A percentile compares a stretch with the other conserved stretches of the same genome.
Conservation (phyloP, 2,113 vertebrate species). For the Centrocercus urophasianus region DNA sequence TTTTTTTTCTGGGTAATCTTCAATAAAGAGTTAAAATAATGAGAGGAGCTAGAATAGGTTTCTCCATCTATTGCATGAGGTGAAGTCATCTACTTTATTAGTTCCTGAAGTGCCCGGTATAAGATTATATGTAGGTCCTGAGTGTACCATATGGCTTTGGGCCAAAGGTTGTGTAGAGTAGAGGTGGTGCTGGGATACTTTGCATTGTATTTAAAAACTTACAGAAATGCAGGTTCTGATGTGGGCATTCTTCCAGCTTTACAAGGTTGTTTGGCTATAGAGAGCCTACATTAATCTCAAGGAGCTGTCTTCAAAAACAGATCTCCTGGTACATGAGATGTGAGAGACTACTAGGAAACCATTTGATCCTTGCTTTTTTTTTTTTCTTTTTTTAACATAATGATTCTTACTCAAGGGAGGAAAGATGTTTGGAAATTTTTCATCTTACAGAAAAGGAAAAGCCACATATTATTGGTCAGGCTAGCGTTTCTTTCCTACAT, state of each 20-base stretch:
- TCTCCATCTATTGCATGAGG: constrained; percentile 66
- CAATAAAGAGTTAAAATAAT: constrained; percentile 27
- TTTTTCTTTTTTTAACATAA: not conserved
- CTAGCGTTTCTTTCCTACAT: constrained; percentile 21
- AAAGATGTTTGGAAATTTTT: not conserved
- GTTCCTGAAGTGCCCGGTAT: constrained; percentile 1
- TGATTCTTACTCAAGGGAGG: not conserved
- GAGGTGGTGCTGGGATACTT: constrained; percentile 50
- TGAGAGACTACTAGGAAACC: constrained; percentile 13
- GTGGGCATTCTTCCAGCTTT: constrained; percentile 10
- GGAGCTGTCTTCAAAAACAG: constrained; percentile 37
- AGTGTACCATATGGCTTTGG: constrained; percentile 6
- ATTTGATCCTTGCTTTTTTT: not conserved
- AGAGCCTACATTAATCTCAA: not conserved
- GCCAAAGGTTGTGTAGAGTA: constrained; percentile 47
- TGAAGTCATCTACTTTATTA: constrained; percentile 8
- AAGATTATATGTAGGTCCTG: constrained; percentile 14
- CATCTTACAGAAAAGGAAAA: not conserved
- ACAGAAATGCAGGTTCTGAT: constrained; percentile 24
- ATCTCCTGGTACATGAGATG: not conserved
- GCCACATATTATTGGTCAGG: constrained; percentile 2
- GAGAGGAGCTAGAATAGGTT: constrained; percentile 68
- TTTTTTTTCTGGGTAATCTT: constrained; percentile 13
- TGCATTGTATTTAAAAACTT: constrained; percentile 23
- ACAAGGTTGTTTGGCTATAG: constrained; percentile 44